phyloP scores from a whole-genome alignment of 1,140 invertebrate genomes.

The Philaenus spumarius region DNA sequence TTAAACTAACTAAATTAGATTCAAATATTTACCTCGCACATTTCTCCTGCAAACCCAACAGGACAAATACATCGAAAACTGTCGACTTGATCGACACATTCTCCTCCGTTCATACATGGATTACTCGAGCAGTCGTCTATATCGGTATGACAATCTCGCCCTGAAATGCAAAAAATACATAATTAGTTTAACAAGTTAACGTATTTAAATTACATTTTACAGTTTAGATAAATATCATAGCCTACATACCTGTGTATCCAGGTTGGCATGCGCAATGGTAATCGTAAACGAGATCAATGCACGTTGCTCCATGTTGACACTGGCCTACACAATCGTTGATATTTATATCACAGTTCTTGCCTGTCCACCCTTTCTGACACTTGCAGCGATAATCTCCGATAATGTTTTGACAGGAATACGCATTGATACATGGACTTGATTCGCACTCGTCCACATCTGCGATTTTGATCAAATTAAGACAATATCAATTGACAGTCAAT shows the following conservation, averaged over 20 bases:
- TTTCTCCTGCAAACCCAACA: constrained; percentile 68
- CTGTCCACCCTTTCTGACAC: constrained; percentile 78
- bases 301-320: constrained; percentile 79
- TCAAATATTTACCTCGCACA: constrained; percentile 59
- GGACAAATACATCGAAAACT: constrained; percentile 76
- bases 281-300: constrained; percentile 74
- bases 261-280: constrained; percentile 75
- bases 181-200: background rate
- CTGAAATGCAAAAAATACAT: constrained; percentile 32
- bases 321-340: constrained; percentile 84
- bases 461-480: background rate
- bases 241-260: constrained; percentile 63
- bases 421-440: constrained; percentile 69
- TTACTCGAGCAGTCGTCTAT: constrained; percentile 64
- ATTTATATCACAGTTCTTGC: constrained; percentile 78
- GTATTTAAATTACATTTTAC: background rate
- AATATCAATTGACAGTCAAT: background rate
- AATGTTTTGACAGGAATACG: constrained; percentile 67
- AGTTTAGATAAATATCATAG: background rate
- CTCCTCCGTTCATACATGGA: constrained; percentile 78
- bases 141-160: constrained; percentile 58
- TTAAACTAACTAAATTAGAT: background rate
- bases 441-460: constrained; percentile 60
- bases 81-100: constrained; percentile 74
- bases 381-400: constrained; percentile 77